Evolutionary conservation across 1,140 invertebrate species (phyloP), one percentile per base, ranked within the genome.

Genomic region (Listronotus bonariensis): DNA sequence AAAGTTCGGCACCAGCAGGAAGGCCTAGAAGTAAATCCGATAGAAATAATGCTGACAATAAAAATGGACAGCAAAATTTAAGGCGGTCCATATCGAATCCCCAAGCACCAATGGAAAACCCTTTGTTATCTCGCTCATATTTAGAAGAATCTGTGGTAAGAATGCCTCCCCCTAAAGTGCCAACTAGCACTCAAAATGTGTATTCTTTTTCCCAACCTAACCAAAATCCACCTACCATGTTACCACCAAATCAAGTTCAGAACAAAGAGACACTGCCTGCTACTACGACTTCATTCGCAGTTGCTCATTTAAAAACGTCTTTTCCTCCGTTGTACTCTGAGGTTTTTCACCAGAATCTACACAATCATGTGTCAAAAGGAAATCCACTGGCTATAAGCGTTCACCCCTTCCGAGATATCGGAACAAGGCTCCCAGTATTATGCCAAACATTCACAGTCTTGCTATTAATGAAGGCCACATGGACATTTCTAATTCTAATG

Each of bases 81-180:
- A 48, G 18, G 18, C 15, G 45, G 26, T 48, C 45, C 18, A 18
- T 48, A 26, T 48, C 45, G 7, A 18, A 48, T 20, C 45, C 45
- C 18, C 45, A 48, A 20, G 7, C 5, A 18, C 15, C 15, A 20
- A 6, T 48, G 18, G 18, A 18, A 6, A 48, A 48, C 2, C 10
- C 11, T 18, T 20, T 20, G 2, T 0, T 48, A 20, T 6, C 15
- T 0, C 18, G 18, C 1, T 3, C 18, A 3, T 48, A 48, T 26
- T 36, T 36, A 7, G 34, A 36, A 36, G 11, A 12, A 36, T 4
- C 18, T 4, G 45, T 10, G 10, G 18, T 1, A 5, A 48, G 45
- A 48, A 20, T 48, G 18, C 45, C 45, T 9, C 14, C 42, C 5
- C 42, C 42, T 2, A 15, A 5, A 43, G 17, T 14, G 14, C n/a